Conservation (phyloP, 2,113 vertebrate species). For the Larimichthys polyactis region DNA sequence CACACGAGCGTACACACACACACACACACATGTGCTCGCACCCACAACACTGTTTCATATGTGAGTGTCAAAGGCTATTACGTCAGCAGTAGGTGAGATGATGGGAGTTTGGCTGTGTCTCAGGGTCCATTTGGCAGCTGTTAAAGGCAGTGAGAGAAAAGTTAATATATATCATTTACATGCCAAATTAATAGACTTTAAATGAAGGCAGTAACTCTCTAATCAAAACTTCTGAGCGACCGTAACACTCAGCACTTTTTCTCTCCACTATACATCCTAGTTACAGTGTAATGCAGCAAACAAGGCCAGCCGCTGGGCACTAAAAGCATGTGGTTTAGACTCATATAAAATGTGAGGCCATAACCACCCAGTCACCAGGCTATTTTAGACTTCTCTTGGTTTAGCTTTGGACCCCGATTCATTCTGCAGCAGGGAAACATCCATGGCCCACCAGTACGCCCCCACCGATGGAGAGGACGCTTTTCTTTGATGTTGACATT, state of each 20-base stretch:
- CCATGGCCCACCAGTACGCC: constrained; percentile 43
- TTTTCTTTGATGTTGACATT: constrained; percentile 72
- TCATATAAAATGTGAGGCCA: constrained; percentile 40
- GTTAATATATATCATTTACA: constrained; percentile 5
- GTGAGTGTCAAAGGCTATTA: constrained; percentile 68
- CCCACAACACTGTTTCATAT: constrained; percentile 57
- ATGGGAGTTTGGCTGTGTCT: constrained; percentile 34
- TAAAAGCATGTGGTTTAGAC: constrained; percentile 44
- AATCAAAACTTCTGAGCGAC: constrained; percentile 13
- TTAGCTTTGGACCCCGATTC: constrained; percentile 59
- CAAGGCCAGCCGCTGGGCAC: constrained; percentile 24
- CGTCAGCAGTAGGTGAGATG: constrained; percentile 53
- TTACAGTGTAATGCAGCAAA: constrained; percentile 32
- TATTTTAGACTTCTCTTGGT: constrained; percentile 55
- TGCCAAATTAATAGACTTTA: constrained; percentile 11
- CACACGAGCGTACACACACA: constrained; percentile 17
- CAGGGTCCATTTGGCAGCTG: constrained; percentile 36
- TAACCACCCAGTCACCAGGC: constrained; percentile 47
- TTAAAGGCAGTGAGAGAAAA: constrained; percentile 11
- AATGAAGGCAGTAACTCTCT: constrained; percentile 22
- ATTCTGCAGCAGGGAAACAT: constrained; percentile 58
- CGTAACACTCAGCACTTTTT: constrained; percentile 15
- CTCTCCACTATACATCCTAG: background rate
- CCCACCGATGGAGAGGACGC: constrained; percentile 41
- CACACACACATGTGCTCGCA: constrained; percentile 41